phyloP scores from a whole-genome alignment of 2,113 vertebrate genomes.

The Macrotis lagotis region DNA sequence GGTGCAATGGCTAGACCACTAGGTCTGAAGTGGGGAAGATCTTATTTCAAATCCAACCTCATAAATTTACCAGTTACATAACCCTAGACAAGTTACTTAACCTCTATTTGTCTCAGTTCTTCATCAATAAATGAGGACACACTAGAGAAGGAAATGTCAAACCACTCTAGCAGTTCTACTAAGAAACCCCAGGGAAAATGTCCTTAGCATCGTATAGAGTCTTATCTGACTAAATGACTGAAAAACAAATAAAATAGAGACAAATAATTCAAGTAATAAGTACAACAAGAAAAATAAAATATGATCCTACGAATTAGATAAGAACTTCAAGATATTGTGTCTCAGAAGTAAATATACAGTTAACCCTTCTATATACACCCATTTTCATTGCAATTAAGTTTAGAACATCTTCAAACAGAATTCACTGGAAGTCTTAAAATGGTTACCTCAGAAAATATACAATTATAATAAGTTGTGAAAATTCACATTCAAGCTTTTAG shows the following conservation, averaged over 20 bases:
- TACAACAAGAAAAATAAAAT: background rate
- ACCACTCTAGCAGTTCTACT: background rate
- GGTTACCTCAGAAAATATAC: background rate
- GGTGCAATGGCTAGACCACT: too few relatives aligned
- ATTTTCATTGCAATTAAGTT: background rate
- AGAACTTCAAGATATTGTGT: fast-evolving
- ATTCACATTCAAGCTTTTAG: background rate
- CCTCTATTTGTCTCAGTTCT: background rate
- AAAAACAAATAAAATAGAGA: background rate
- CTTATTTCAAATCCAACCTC: background rate
- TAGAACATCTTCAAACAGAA: background rate
- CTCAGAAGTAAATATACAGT: background rate
- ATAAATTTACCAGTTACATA: background rate
- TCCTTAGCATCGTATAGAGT: background rate
- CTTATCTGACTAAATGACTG: background rate
- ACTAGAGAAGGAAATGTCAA: background rate
- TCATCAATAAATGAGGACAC: background rate
- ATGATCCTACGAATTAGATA: background rate
- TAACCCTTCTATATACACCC: background rate
- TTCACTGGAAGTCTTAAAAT: background rate
- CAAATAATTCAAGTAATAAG: background rate
- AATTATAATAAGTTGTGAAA: background rate
- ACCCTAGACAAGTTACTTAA: background rate
- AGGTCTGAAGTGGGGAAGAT: too few relatives aligned
- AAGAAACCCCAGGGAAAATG: background rate